A percentile compares a stretch with the other conserved stretches of the same genome.
phyloP scores from a whole-genome alignment of 2,888 invertebrate genomes.

The Lithosia quadra region DNA sequence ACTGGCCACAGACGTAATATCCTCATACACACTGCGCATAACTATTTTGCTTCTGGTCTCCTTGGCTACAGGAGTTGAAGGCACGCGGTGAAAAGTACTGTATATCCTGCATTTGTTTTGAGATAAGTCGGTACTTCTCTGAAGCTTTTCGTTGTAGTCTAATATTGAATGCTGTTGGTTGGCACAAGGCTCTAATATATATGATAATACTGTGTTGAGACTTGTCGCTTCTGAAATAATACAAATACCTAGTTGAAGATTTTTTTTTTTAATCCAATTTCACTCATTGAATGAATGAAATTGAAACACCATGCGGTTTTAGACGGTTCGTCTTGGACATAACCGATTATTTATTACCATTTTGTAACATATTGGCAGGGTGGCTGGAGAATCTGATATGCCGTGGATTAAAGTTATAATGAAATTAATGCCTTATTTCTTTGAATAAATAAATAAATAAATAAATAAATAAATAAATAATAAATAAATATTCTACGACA shows the following conservation, averaged over 20 bases:
- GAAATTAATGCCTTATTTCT: too few relatives aligned
- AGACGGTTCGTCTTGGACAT: too few relatives aligned
- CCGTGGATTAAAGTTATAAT: too few relatives aligned
- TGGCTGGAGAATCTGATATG: too few relatives aligned
- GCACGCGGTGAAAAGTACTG: slow-evolving; percentile 70
- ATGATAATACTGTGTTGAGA: slow-evolving; percentile 59
- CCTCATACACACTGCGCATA: slow-evolving; percentile 62
- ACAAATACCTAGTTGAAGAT: background rate
- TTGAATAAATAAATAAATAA: too few relatives aligned
- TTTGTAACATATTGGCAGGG: too few relatives aligned
- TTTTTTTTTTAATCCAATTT: too few relatives aligned
- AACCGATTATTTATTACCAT: too few relatives aligned
- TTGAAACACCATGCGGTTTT: too few relatives aligned
- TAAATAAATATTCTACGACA: too few relatives aligned
- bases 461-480: too few relatives aligned
- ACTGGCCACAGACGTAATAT: slow-evolving; percentile 62
- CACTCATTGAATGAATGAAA: too few relatives aligned
- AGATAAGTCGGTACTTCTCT: slow-evolving; percentile 58
- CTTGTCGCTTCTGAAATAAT: slow-evolving; percentile 62
- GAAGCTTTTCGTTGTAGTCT: slow-evolving; percentile 74
- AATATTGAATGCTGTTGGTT: slow-evolving; percentile 63
- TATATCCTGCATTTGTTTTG: slow-evolving; percentile 69
- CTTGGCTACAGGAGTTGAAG: slow-evolving; percentile 51
- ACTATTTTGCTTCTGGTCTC: slow-evolving; percentile 42
- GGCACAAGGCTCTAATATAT: slow-evolving; percentile 62